Conservation (phyloP, 2,888 invertebrate species). For the Drosophila dives region DNA sequence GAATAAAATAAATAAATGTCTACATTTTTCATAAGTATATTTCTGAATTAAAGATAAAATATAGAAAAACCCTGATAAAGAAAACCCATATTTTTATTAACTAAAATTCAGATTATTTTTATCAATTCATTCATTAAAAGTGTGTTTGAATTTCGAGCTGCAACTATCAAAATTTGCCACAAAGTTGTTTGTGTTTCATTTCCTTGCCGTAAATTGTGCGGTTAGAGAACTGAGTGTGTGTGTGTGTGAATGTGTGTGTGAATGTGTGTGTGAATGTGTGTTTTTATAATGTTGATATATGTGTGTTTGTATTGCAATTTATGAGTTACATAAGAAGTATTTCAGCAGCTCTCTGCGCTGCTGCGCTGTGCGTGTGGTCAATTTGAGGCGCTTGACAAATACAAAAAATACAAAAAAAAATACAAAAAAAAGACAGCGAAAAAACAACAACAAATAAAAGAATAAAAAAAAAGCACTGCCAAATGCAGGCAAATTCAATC, state of each 20-base stretch:
- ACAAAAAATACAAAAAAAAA: conserved; percentile 4
- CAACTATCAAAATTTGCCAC: neutral
- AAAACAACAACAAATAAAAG: neutral
- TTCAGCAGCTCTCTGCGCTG: conserved; percentile 36
- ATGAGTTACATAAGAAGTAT: conserved; percentile 48
- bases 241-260: neutral
- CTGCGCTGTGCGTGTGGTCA: conserved; percentile 58
- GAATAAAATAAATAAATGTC: neutral
- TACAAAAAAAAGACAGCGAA: neutral
- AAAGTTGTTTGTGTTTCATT: conserved; percentile 66
- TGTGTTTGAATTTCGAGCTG: conserved; percentile 39
- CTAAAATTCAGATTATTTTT: neutral
- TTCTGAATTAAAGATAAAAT: neutral
- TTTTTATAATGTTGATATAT: conserved; percentile 69
- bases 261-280: conserved; percentile 1
- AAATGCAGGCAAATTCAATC: conserved; percentile 73
- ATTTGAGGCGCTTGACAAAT: conserved; percentile 43
- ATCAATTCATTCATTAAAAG: conserved; percentile 14
- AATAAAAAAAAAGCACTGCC: conserved; percentile 16
- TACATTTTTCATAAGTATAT: neutral
- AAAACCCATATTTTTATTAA: accelerated
- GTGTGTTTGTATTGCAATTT: conserved; percentile 52
- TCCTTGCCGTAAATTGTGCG: conserved; percentile 72
- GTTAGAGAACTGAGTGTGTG: conserved; percentile 26
- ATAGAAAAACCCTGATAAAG: accelerated